Evolutionary conservation across 2,888 invertebrate genomes (phyloP), one percentile per base, ranked within the genome.

Genomic region (Lasioglossum oenotherae): DNA sequence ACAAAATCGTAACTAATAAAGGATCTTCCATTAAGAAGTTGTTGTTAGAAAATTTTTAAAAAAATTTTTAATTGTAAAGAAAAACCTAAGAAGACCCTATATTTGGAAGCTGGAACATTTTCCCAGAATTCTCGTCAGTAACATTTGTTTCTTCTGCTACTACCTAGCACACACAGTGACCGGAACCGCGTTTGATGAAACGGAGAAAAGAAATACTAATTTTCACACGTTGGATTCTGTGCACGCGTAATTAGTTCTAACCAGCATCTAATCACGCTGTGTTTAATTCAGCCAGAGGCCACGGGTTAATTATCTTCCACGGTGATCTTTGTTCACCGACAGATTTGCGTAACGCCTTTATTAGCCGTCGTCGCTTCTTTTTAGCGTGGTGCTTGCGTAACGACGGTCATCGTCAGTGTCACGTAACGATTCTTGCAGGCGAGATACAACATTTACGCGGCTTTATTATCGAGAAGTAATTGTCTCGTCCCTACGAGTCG

Each of bases 301-400:
- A 35, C 31, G 35, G 35, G 8, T 31, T 67, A 67, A 67, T 67
- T 67, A 35, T 35, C 35, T 2, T 35, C 35, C 16, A 31, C 35
- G 2, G 16, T 67, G 31, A 67, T 67, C 67, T 35, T 31, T 35
- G 67, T 35, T 31, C 19, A 5, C 16, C 67, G 19, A 2, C 31
- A 31, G 67, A 67, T 67, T 60, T 67, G 67, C 67, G 67, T 35
- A 67, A 67, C 67, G 67, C 19, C 35, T 35, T 67, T 67, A 67
- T 67, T 67, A 67, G 19, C 31, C 27, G 60, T 16, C 67, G 67
- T 67, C 8, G 19, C 6, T 67, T 67, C 67, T 67, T 67, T 8
- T 67, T 67, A 67, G 2, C 35, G 67, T 31, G 19, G 35, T 31
- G 31, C 16, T 67, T 35, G 67, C 67, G 67, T 35, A 67, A 67